These are phyloP conservation scores for Hiodon alosoides DNA, from an alignment of 2,113 vertebrate species.

Conservation along the genomic window DNA sequence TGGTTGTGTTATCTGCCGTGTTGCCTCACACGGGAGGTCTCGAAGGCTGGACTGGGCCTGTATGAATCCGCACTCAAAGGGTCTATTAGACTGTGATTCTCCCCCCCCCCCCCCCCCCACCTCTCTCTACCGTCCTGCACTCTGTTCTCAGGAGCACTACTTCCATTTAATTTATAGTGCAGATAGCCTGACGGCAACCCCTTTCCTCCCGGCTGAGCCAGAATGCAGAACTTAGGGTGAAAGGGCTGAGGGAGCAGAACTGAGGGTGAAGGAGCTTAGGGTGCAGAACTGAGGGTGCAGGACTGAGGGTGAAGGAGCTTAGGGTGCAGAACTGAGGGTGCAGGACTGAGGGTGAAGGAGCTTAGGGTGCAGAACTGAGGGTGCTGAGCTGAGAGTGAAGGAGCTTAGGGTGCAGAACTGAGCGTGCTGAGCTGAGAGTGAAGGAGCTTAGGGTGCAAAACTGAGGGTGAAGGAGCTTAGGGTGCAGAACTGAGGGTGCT, in stretches of 20 bases:
- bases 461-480: no score
- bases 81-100: not conserved
- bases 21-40: not conserved
- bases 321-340: no score
- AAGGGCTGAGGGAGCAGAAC: not conserved
- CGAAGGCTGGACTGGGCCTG: not conserved
- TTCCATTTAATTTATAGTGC: constrained; percentile 12
- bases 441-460: no score
- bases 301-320: no score
- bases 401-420: no score
- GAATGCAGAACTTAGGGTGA: not conserved
- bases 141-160: constrained; percentile 6
- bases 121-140: not conserved
- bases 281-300: not conserved
- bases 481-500: no score
- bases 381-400: no score
- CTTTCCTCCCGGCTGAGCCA: not conserved
- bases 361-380: no score
- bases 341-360: no score
- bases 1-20: constrained; percentile 6
- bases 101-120: not conserved
- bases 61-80: not conserved
- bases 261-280: not conserved
- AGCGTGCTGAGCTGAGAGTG: no score
- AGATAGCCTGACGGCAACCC: constrained; percentile 7